phyloP scores from a whole-genome alignment of 2,797 vertebrate genomes.

The Vultur gryphus region DNA sequence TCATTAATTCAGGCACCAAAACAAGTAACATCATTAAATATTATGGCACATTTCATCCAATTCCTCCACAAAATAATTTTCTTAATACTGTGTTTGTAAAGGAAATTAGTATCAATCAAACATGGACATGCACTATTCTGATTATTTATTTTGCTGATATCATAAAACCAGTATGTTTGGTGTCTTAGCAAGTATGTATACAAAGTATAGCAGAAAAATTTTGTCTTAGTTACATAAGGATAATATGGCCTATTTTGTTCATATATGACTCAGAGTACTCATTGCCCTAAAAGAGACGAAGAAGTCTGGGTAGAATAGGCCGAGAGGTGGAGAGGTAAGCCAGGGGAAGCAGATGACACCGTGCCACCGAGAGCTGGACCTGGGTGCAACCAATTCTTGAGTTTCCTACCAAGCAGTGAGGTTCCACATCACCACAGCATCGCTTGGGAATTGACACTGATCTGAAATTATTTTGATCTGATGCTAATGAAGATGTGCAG shows the following conservation, averaged over 20 bases:
- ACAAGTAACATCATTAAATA: slow-evolving; percentile 34
- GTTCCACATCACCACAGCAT: background rate
- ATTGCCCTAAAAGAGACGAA: background rate
- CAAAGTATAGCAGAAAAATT: background rate
- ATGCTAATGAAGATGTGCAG: background rate
- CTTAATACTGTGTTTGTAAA: slow-evolving; percentile 16
- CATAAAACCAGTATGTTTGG: background rate
- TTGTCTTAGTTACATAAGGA: background rate
- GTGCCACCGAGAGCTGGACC: background rate
- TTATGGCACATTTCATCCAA: background rate
- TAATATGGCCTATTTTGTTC: background rate
- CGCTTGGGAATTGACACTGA: background rate
- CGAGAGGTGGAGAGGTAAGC: background rate
- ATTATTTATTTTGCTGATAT: background rate
- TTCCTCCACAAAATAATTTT: slow-evolving; percentile 22
- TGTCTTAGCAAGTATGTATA: background rate
- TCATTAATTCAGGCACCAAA: slow-evolving; percentile 3
- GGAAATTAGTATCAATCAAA: slow-evolving; percentile 21
- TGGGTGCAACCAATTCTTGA: background rate
- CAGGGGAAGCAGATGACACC: background rate
- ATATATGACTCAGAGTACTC: background rate
- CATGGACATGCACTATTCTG: background rate
- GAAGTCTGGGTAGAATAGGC: background rate
- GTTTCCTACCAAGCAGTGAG: background rate
- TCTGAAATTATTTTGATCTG: background rate